Percentiles rank a stretch among this genome's conserved stretches.
These are phyloP conservation scores for Harpalus rufipes DNA, from an alignment of 2,888 invertebrate genomes.

Conservation along the genomic window DNA sequence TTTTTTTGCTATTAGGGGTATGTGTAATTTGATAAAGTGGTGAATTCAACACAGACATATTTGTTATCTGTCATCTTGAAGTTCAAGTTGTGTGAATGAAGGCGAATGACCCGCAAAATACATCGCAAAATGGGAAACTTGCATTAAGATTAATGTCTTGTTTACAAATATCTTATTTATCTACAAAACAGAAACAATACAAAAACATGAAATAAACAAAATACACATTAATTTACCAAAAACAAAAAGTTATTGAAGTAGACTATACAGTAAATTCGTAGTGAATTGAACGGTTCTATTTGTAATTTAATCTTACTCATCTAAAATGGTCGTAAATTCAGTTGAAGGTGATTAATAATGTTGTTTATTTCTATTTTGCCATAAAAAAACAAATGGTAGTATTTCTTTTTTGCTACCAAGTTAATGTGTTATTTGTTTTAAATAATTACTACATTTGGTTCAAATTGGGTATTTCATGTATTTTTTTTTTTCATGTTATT, in stretches of 20 bases:
- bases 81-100: neutral
- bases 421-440: no score
- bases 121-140: neutral
- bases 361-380: no score
- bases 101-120: constrained; percentile 11
- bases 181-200: neutral
- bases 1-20: neutral
- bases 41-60: neutral
- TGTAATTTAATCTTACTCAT: no score
- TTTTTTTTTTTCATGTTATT: no score
- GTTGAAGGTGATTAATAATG: no score
- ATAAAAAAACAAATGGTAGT: no score
- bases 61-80: constrained; percentile 24
- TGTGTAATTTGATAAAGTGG: constrained; percentile 30
- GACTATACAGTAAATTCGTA: no score
- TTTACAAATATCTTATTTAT: neutral
- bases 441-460: no score
- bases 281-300: no score
- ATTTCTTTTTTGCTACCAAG: no score
- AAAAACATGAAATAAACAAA: neutral
- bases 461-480: no score
- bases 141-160: neutral
- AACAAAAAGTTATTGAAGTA: neutral
- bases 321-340: no score
- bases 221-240: neutral